Conservation (phyloP, 1,140 invertebrate genomes). For the Drosophila kanapiae region DNA sequence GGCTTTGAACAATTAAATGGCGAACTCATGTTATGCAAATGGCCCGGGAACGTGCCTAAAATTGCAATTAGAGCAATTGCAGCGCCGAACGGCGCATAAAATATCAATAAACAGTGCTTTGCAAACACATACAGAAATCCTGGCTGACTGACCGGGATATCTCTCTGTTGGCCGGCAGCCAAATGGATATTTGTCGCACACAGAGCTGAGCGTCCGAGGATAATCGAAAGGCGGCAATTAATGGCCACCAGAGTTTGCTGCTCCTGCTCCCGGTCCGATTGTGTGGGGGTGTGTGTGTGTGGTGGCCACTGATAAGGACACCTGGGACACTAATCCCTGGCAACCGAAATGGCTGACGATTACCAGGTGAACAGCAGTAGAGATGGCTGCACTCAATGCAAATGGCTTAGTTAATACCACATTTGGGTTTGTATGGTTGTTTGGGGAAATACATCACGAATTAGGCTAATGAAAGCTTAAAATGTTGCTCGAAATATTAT, state of each 20-base stretch:
- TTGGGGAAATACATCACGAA: neutral
- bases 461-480: neutral
- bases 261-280: neutral
- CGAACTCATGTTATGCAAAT: conserved; percentile 75
- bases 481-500: no score
- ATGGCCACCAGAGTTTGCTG: conserved; percentile 38
- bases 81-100: conserved; percentile 63
- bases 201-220: conserved; percentile 15
- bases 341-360: conserved; percentile 14
- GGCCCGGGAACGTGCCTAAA: conserved; percentile 71
- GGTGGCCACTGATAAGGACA: conserved; percentile 18
- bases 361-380: neutral
- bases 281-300: neutral
- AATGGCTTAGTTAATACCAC: conserved; percentile 7
- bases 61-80: conserved; percentile 73
- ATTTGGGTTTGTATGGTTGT: neutral
- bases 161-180: conserved; percentile 1
- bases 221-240: conserved; percentile 54
- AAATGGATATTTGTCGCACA: conserved; percentile 40
- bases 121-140: conserved; percentile 38
- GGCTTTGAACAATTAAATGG: conserved; percentile 62
- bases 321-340: conserved; percentile 31
- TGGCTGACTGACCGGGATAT: conserved; percentile 10
- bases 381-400: neutral
- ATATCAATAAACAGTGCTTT: conserved; percentile 75